A percentile compares a stretch with the other conserved stretches of the same genome.
Conservation (phyloP, 1,140 invertebrate genomes). For the Aphidius gifuensis region DNA sequence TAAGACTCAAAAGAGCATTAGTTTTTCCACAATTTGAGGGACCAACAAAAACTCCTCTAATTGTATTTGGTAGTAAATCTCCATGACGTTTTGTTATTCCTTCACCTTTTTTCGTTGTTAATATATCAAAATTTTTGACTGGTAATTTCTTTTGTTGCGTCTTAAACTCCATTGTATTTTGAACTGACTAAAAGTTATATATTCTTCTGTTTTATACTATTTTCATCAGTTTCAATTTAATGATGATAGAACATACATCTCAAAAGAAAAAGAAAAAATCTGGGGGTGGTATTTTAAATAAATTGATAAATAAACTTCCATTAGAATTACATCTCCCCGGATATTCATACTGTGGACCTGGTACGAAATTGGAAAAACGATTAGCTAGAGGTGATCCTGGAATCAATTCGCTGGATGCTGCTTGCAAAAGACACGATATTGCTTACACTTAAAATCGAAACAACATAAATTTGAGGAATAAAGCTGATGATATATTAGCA, state of each 20-base stretch:
- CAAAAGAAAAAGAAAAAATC: not conserved
- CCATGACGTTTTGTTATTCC: too few species aligned
- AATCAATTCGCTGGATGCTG: not conserved
- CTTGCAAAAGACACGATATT: slow-evolving; percentile 28
- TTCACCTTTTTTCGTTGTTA: too few species aligned
- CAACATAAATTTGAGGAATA: not conserved
- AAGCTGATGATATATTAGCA: slow-evolving; percentile 1
- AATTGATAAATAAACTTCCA: too few species aligned
- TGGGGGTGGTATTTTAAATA: not conserved
- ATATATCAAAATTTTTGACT: slow-evolving; percentile 6
- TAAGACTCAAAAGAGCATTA: too few species aligned
- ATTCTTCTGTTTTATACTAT: not conserved
- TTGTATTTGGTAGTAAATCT: too few species aligned
- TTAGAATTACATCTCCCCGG: too few species aligned
- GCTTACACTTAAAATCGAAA: not conserved
- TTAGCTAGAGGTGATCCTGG: too few species aligned
- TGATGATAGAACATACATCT: not conserved
- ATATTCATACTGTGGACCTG: too few species aligned
- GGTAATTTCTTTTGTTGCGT: not conserved
- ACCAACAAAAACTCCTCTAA: too few species aligned
- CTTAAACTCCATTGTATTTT: not conserved
- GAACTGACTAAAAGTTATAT: slow-evolving; percentile 4
- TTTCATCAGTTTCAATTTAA: not conserved
- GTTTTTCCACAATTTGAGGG: too few species aligned
- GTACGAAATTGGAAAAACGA: too few species aligned